Conservation (phyloP, 1,140 invertebrate species). For the Drosophila asahinai region DNA sequence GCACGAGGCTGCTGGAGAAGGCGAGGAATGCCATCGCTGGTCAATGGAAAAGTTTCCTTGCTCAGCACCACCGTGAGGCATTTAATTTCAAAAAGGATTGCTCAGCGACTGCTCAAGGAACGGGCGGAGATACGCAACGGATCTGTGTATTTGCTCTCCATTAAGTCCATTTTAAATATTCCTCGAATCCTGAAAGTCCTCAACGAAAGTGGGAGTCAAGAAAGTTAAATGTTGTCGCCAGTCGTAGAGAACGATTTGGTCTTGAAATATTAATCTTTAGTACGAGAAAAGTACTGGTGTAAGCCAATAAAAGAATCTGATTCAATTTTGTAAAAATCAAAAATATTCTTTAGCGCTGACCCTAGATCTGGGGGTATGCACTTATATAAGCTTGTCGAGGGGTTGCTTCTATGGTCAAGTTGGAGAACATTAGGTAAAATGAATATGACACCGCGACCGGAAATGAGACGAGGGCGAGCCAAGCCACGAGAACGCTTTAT, state of each 20-base stretch:
- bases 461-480: constrained; percentile 15
- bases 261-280: neutral
- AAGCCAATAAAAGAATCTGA: neutral
- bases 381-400: neutral
- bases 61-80: constrained; percentile 35
- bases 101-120: constrained; percentile 13
- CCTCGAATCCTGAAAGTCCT: constrained; percentile 7
- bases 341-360: neutral
- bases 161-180: constrained; percentile 26
- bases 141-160: constrained; percentile 10
- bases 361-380: neutral
- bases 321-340: constrained; percentile 5
- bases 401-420: constrained; percentile 37
- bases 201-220: constrained; percentile 12
- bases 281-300: neutral
- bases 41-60: constrained; percentile 46
- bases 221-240: no score
- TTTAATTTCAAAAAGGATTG: constrained; percentile 54
- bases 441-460: constrained; percentile 29
- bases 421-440: constrained; percentile 60
- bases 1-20: constrained; percentile 22
- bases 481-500: constrained; percentile 42
- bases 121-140: neutral
- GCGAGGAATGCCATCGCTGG: constrained; percentile 16
- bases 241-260: neutral